Evolutionary conservation across 2,113 vertebrate genomes (phyloP).

Genomic region (Uropsilus gracilis): DNA sequence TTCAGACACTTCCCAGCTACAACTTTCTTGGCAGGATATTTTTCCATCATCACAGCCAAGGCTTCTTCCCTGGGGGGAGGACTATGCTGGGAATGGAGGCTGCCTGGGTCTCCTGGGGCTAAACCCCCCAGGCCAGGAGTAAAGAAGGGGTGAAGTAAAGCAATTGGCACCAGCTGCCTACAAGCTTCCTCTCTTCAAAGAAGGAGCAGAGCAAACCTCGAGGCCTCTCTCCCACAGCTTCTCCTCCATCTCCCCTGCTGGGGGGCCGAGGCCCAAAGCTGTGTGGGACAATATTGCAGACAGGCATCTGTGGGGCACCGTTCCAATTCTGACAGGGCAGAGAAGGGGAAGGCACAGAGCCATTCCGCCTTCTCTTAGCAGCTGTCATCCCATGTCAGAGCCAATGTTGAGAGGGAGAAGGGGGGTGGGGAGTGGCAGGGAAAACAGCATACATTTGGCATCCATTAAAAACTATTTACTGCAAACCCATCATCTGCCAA

Average conservation of each 20-base stretch:
- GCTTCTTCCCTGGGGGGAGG: conserved; percentile 61
- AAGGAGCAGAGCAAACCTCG: background rate
- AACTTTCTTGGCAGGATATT: conserved; percentile 76
- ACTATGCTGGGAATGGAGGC: conserved; percentile 71
- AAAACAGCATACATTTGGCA: background rate
- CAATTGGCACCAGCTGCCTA: background rate
- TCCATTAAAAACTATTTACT: background rate
- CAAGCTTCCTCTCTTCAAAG: background rate
- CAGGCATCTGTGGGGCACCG: conserved; percentile 52
- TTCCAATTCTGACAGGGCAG: conserved; percentile 29
- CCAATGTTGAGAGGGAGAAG: background rate
- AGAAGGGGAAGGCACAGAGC: conserved; percentile 28
- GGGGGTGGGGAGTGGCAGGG: background rate
- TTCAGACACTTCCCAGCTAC: conserved; percentile 62
- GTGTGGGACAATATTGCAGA: background rate
- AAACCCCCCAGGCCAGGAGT: conserved; percentile 35
- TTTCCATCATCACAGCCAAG: conserved; percentile 81
- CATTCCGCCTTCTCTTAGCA: conserved; percentile 58
- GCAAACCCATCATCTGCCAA: background rate
- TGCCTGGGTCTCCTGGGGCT: conserved; percentile 64
- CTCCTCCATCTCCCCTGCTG: background rate
- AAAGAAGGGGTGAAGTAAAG: background rate
- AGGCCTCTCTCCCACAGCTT: background rate
- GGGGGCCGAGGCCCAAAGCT: background rate
- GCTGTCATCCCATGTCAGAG: conserved; percentile 64